Evolutionary conservation across 2,888 invertebrate species (phyloP), one percentile per base, ranked within the genome.

Genomic region (Alsophila aescularia): DNA sequence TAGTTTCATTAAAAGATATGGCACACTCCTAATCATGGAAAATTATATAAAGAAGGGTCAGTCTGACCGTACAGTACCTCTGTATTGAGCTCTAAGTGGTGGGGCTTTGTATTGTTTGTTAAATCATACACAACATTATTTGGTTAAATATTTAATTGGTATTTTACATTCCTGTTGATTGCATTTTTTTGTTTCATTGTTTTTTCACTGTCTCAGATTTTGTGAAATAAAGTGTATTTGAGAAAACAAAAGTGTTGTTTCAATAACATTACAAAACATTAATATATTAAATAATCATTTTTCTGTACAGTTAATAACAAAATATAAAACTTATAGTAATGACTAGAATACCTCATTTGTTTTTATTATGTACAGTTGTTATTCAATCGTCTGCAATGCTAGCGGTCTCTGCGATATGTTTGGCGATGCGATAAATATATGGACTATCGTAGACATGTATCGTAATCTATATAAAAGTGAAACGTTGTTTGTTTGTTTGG

Each of bases 81-180:
- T 43, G 29, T 50, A 1, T 29, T 47, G 27, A 42, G 44, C 16
- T 51, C 27, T 21, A 43, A 42, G 13, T 27, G 34, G 21, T 36
- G 52, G 75, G 70, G 74, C 72, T 75, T 77, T 67, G 70, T 64
- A 7, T 35, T 56, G 27, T 34, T 66, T 51, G 62, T 70, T 55
- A 63, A 74, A 75, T 74, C 66, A 83, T 75, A 79, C 63, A 77
- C 66, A 66, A 73, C 64, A 65, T 69, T 62, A 65, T 73, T 79
- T 78, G 72, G 79, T 89, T 85, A 87, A 84, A 78, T 71, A 69
- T 80, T 87, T 88, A 82, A 83, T 89, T 80, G 77, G 80, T 83
- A 76, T 75, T 72, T 75, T 85, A 87, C 88, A 88, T 89, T 89
- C 87, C 87, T 77, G 76, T 83, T 79, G 73, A 10, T 35, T 44